Evolutionary conservation across 1,140 invertebrate species (phyloP).

Genomic region (Neodiprion virginianus): DNA sequence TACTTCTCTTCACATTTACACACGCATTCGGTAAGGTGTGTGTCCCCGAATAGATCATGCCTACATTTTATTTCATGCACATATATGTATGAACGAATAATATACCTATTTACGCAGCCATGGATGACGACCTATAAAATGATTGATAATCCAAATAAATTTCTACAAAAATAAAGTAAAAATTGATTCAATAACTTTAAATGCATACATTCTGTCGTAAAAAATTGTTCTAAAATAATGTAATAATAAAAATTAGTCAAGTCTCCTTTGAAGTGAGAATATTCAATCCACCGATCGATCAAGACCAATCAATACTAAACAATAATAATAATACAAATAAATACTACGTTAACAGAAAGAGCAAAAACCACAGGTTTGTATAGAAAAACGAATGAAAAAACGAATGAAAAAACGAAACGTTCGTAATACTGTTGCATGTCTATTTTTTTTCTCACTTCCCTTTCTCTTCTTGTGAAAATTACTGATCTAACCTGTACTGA

Average conservation of each 20-base stretch:
- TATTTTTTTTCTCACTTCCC: neutral
- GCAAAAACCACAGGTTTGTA: neutral
- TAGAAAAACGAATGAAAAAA: neutral
- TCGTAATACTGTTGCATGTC: neutral
- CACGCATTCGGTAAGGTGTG: neutral
- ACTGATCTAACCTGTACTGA: neutral
- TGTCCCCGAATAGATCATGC: neutral
- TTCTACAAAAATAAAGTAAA: too few relatives aligned
- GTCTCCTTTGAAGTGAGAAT: neutral
- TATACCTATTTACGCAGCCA: neutral
- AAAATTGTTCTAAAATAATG: too few relatives aligned
- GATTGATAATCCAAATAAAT: neutral
- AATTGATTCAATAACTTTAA: too few relatives aligned
- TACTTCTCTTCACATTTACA: neutral
- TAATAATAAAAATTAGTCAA: too few relatives aligned
- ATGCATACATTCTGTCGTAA: too few relatives aligned
- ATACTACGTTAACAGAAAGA: neutral
- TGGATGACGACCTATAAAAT: neutral
- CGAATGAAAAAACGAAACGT: neutral
- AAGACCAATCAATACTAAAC: neutral
- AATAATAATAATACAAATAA: constrained; percentile 4
- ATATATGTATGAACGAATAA: neutral
- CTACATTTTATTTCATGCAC: neutral
- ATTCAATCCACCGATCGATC: neutral
- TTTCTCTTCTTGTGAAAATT: neutral